Percentiles rank a stretch among this genome's conserved stretches.
Conservation (phyloP, 2,888 invertebrate genomes). For the Cantharis rustica region DNA sequence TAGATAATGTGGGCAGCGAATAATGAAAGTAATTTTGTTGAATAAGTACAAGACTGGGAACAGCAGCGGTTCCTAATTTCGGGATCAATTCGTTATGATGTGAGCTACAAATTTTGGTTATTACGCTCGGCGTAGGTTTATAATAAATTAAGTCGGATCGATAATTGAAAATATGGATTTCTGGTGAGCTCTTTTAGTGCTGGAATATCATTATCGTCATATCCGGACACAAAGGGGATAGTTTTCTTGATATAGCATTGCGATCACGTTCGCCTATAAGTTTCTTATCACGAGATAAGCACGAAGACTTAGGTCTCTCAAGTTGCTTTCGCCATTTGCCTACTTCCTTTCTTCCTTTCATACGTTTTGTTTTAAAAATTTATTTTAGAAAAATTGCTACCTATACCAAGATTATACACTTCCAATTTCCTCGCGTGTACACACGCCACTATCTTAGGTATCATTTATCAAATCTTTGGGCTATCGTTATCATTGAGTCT, state of each 20-base stretch:
- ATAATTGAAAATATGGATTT: constrained; percentile 29
- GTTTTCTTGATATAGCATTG: constrained; percentile 21
- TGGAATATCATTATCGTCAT: constrained; percentile 27
- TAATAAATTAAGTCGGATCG: constrained; percentile 6
- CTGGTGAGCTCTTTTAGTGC: constrained; percentile 18
- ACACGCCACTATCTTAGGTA: constrained; percentile 15
- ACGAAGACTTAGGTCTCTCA: constrained; percentile 24
- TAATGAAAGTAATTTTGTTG: constrained; percentile 2
- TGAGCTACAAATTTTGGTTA: constrained; percentile 13
- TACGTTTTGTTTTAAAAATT: not conserved
- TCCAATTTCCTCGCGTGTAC: constrained; percentile 13
- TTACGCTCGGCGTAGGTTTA: constrained; percentile 10
- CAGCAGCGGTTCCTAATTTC: constrained; percentile 9
- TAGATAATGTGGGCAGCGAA: constrained; percentile 5
- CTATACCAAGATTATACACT: not conserved
- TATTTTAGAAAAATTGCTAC: not conserved
- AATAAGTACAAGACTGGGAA: constrained; percentile 8
- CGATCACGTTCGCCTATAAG: constrained; percentile 27
- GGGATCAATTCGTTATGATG: constrained; percentile 15
- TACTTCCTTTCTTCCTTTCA: constrained; percentile 5
- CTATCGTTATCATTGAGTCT: constrained; percentile 26
- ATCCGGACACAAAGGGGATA: constrained; percentile 25
- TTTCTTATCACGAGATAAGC: constrained; percentile 30
- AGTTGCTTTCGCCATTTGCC: constrained; percentile 27
- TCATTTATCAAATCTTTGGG: constrained; percentile 29